Percentiles rank a stretch among this genome's conserved stretches.
phyloP scores from a whole-genome alignment of 35 echinoderm and acorn worm species.

The Ptychodera flava region DNA sequence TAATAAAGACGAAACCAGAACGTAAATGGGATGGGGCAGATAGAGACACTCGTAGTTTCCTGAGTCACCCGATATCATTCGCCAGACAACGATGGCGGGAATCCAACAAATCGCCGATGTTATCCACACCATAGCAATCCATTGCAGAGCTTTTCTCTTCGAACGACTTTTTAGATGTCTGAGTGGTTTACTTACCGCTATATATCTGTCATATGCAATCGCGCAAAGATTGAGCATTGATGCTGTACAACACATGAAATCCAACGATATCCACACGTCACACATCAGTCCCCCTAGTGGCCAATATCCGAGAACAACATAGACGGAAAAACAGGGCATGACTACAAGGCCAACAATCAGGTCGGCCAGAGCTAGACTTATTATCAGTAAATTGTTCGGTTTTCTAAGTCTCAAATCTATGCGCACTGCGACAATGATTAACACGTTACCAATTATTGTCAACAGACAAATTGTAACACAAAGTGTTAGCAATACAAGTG shows the following conservation, averaged over 20 bases:
- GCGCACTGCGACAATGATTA: slow-evolving; percentile 68
- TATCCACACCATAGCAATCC: neutral
- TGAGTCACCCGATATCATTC: slow-evolving; percentile 6
- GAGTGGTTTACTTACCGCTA: slow-evolving; percentile 64
- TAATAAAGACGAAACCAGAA: slow-evolving; percentile 18
- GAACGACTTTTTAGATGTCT: slow-evolving; percentile 12
- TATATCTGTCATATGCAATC: slow-evolving; percentile 62
- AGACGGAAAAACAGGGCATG: slow-evolving; percentile 83
- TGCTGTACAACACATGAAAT: slow-evolving; percentile 85
- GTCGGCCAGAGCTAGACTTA: slow-evolving; percentile 81
- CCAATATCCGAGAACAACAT: slow-evolving; percentile 57
- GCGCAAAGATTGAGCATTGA: slow-evolving; percentile 82
- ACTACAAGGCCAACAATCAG: slow-evolving; percentile 58
- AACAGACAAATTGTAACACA: slow-evolving; percentile 14
- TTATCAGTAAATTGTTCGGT: slow-evolving; percentile 67
- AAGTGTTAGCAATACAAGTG: neutral
- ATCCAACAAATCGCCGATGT: slow-evolving; percentile 14
- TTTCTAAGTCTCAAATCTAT: slow-evolving; percentile 54
- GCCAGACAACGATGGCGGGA: slow-evolving; percentile 12
- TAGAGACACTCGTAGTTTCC: slow-evolving; percentile 24
- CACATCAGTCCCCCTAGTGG: slow-evolving; percentile 71
- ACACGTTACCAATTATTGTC: slow-evolving; percentile 63
- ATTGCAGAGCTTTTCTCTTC: neutral
- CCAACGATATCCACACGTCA: slow-evolving; percentile 87
- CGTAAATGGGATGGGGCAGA: slow-evolving; percentile 24